These are phyloP conservation scores for Cylas formicarius DNA, from an alignment of 1,140 invertebrate genomes.

Conservation along the genomic window DNA sequence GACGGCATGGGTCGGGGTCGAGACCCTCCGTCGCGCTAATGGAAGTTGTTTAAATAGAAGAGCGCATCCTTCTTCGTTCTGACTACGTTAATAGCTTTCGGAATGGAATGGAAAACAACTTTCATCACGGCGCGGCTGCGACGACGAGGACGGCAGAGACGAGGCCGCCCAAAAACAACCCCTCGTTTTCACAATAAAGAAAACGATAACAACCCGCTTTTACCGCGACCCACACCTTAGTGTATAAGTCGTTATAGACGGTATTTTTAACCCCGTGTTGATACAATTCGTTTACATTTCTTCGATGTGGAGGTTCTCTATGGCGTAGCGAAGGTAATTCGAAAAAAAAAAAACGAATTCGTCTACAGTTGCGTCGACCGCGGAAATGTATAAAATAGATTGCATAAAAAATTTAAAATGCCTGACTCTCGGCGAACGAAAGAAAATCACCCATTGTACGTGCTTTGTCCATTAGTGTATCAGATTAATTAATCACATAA, in stretches of 20 bases:
- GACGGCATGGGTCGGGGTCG: constrained; percentile 13
- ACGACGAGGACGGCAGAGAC: too few species aligned
- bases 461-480: constrained; percentile 2
- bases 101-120: constrained; percentile 40
- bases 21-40: constrained; percentile 28
- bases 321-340: background rate
- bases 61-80: constrained; percentile 36
- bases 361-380: too few species aligned
- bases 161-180: constrained; percentile 24
- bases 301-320: background rate
- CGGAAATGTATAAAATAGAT: too few species aligned
- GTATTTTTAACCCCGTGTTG: too few species aligned
- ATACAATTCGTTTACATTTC: background rate
- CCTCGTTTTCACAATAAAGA: constrained; percentile 25
- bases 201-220: constrained; percentile 21
- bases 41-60: constrained; percentile 40
- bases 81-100: constrained; percentile 37
- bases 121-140: constrained; percentile 26
- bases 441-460: too few species aligned
- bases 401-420: too few species aligned
- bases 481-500: too few species aligned
- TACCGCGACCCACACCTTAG: constrained; percentile 10
- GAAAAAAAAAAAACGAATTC: too few species aligned
- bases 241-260: constrained; percentile 6
- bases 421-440: too few species aligned